Percentiles rank a stretch among this genome's conserved stretches.
phyloP scores from a whole-genome alignment of 2,888 invertebrate species.

The Heliconius hortense region DNA sequence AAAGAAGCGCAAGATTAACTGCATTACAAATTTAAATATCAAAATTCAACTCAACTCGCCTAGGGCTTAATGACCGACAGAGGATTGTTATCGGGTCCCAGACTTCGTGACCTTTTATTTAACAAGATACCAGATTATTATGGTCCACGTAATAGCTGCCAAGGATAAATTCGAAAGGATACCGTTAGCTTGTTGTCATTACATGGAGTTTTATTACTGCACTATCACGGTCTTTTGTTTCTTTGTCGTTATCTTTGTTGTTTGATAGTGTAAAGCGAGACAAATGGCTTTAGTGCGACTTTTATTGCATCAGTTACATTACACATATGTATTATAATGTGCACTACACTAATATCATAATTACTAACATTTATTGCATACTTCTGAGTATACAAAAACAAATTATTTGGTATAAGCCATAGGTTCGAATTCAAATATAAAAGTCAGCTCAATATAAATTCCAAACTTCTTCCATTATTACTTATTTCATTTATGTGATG shows the following conservation, averaged over 20 bases:
- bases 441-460: too few relatives aligned
- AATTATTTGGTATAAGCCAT: too few relatives aligned
- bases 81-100: conserved; percentile 53
- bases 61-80: conserved; percentile 51
- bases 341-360: background rate
- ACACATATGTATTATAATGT: background rate
- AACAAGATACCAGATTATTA: conserved; percentile 31
- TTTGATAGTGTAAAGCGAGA: background rate
- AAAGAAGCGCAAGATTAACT: background rate
- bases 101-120: conserved; percentile 45
- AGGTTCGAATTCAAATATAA: too few relatives aligned
- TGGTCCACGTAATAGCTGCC: conserved; percentile 6
- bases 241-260: background rate
- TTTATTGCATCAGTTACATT: background rate
- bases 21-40: background rate
- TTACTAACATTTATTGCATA: background rate
- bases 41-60: conserved; percentile 1
- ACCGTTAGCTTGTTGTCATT: conserved; percentile 17
- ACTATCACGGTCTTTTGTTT: background rate
- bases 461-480: background rate
- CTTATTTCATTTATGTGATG: background rate
- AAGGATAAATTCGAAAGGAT: conserved; percentile 27
- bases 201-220: conserved; percentile 10
- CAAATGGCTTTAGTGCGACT: background rate
- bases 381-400: too few relatives aligned